phyloP scores from a whole-genome alignment of 2,888 invertebrate genomes.

The Andrena flavipes region DNA sequence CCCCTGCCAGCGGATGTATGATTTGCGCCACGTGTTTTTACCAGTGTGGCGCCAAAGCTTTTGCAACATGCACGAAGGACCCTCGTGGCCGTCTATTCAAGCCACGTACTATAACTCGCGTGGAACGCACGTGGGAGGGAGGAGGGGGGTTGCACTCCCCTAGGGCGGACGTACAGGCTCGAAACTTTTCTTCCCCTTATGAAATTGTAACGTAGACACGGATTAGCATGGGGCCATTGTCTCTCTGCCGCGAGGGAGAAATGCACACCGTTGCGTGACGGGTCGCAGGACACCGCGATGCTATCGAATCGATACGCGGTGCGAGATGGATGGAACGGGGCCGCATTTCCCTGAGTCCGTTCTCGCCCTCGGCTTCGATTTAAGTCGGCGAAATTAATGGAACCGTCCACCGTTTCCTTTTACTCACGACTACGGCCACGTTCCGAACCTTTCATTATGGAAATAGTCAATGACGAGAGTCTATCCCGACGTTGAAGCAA shows the following conservation, averaged over 20 bases:
- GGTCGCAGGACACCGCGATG: slow-evolving; percentile 59
- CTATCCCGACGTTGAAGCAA: slow-evolving; percentile 9
- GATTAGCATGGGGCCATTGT: slow-evolving; percentile 79
- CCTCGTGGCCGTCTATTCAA: slow-evolving; percentile 56
- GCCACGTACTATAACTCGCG: slow-evolving; percentile 69
- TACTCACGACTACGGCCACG: slow-evolving; percentile 3
- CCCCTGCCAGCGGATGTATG: background rate
- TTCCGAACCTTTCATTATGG: slow-evolving; percentile 44
- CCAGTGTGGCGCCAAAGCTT: slow-evolving; percentile 32
- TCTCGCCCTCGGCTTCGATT: slow-evolving; percentile 44
- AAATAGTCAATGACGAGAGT: slow-evolving; percentile 27
- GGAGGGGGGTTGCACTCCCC: slow-evolving; percentile 51
- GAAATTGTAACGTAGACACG: slow-evolving; percentile 76
- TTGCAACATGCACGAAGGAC: slow-evolving; percentile 53
- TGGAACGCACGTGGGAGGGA: slow-evolving; percentile 53
- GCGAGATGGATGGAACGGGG: slow-evolving; percentile 27
- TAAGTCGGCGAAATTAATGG: slow-evolving; percentile 57
- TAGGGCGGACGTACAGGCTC: slow-evolving; percentile 59
- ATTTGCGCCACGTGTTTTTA: slow-evolving; percentile 56
- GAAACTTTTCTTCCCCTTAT: slow-evolving; percentile 71
- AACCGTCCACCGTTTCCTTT: slow-evolving; percentile 24
- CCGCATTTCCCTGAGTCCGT: slow-evolving; percentile 38
- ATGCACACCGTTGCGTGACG: slow-evolving; percentile 62
- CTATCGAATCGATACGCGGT: slow-evolving; percentile 70
- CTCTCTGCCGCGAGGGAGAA: slow-evolving; percentile 61